Evolutionary conservation across 2,797 vertebrate genomes (phyloP).

Genomic region (Momotus momota): DNA sequence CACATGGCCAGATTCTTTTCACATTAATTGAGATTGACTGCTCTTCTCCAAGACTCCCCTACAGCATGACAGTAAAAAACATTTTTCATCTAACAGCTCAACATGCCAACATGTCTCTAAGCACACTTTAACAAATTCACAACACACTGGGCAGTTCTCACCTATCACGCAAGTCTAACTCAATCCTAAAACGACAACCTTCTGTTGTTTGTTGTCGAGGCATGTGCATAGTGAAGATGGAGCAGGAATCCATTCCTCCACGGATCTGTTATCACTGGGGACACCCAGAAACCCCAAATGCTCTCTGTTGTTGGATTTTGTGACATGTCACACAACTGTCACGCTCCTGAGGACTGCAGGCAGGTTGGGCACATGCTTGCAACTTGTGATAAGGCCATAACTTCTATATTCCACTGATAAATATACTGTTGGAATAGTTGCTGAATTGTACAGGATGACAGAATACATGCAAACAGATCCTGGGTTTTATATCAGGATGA

Average conservation of each 20-base stretch:
- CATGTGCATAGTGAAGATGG: not conserved
- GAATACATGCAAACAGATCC: not conserved
- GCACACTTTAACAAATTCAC: conserved; percentile 24
- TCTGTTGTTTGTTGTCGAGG: not conserved
- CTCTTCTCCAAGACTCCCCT: conserved; percentile 20
- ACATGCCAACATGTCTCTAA: conserved; percentile 13
- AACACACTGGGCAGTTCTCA: not conserved
- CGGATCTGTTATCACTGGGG: not conserved
- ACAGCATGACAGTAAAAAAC: conserved; percentile 1
- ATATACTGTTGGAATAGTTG: not conserved
- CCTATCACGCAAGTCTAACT: not conserved
- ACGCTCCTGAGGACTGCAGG: not conserved
- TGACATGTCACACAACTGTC: not conserved
- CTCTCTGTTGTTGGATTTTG: not conserved
- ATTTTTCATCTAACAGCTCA: conserved; percentile 24
- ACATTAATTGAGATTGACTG: conserved; percentile 56
- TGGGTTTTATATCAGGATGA: not conserved
- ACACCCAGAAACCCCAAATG: not conserved
- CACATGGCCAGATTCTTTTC: conserved; percentile 20
- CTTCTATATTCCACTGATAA: not conserved
- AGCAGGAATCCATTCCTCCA: not conserved
- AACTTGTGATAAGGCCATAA: not conserved
- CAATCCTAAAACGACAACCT: not conserved
- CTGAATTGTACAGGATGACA: not conserved
- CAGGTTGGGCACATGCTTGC: not conserved